These are phyloP conservation scores for Halcyon leucocephala DNA, from an alignment of 2,797 vertebrate species.

Conservation along the genomic window DNA sequence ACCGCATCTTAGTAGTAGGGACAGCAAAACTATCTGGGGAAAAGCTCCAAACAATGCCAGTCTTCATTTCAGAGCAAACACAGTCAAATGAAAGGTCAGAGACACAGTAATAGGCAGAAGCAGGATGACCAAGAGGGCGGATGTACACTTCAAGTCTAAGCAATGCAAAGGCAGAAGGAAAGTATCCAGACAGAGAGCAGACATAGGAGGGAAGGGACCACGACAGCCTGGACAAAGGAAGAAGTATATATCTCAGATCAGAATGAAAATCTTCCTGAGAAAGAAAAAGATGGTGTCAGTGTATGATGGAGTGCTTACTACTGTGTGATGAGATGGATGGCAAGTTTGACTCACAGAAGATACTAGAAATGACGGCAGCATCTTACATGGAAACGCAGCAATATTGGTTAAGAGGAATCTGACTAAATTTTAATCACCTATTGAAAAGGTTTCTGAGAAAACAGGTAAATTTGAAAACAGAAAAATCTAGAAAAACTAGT, in stretches of 20 bases:
- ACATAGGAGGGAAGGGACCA: background rate
- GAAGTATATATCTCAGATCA: background rate
- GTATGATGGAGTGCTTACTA: background rate
- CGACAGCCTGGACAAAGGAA: background rate
- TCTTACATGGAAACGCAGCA: background rate
- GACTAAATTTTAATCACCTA: background rate
- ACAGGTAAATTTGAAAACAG: background rate
- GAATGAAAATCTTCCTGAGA: background rate
- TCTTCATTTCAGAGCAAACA: background rate
- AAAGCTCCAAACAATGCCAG: background rate
- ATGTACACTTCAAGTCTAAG: background rate
- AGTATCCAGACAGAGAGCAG: background rate
- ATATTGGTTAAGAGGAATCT: background rate
- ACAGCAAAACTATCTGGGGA: background rate
- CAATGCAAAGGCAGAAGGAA: background rate
- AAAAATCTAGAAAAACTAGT: background rate
- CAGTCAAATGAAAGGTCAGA: background rate
- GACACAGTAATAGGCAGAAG: background rate
- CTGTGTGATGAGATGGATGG: background rate
- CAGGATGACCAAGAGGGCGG: background rate
- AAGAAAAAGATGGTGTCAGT: background rate
- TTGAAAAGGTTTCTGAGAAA: background rate
- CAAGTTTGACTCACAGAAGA: background rate
- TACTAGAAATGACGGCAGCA: background rate
- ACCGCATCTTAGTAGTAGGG: background rate